phyloP scores from a whole-genome alignment of 2,113 vertebrate species.

The Upupa epops region DNA sequence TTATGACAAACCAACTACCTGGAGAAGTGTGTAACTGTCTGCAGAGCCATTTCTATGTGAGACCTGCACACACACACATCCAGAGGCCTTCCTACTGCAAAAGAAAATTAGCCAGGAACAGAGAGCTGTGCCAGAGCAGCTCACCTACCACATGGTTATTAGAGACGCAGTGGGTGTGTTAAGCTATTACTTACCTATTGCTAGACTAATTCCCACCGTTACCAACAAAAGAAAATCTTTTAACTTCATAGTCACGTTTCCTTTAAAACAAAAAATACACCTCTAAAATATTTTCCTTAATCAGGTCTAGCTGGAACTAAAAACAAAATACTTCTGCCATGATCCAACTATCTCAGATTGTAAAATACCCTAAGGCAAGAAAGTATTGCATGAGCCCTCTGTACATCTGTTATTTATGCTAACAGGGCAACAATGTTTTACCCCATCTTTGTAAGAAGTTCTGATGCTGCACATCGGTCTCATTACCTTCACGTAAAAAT shows the following conservation, averaged over 20 bases:
- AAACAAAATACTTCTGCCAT: neutral
- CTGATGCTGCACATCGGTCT: neutral
- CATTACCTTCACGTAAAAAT: neutral
- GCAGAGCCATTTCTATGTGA: neutral
- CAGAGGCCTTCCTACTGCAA: neutral
- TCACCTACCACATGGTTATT: neutral
- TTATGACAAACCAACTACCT: neutral
- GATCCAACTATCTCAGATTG: fast-evolving
- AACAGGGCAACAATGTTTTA: neutral
- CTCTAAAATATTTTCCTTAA: neutral
- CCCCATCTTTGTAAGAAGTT: neutral
- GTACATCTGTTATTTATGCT: neutral
- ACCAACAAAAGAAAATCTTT: neutral
- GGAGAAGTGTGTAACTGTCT: neutral
- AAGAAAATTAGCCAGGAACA: neutral
- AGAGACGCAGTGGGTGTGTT: neutral
- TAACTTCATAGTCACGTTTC: neutral
- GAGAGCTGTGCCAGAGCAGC: neutral
- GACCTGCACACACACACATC: neutral
- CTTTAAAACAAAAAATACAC: neutral
- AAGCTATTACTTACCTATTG: neutral
- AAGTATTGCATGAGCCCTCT: neutral
- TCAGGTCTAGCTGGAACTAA: neutral
- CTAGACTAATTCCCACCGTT: neutral
- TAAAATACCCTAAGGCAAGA: neutral